phyloP scores from a whole-genome alignment of 2,797 vertebrate species.

The Loriculus beryllinus region DNA sequence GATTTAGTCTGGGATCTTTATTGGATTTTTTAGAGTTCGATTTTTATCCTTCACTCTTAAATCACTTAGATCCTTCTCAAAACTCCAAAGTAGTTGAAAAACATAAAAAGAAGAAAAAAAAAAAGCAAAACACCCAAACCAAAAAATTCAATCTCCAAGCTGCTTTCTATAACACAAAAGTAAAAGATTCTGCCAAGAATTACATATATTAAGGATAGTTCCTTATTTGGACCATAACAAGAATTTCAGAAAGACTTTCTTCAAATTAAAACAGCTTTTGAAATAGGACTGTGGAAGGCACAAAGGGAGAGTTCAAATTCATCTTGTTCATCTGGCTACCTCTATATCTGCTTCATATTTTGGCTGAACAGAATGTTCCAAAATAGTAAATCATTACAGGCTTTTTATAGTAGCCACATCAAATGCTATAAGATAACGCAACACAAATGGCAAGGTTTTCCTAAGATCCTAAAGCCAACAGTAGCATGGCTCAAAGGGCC shows the following conservation, averaged over 20 bases:
- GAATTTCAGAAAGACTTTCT: neutral
- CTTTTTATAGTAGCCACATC: constrained; percentile 18
- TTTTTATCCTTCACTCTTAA: neutral
- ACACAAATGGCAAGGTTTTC: neutral
- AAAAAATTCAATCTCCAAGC: neutral
- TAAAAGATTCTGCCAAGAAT: neutral
- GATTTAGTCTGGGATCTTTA: neutral
- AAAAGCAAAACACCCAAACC: neutral
- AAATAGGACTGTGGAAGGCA: neutral
- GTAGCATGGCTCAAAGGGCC: neutral
- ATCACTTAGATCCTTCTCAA: neutral
- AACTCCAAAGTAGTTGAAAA: neutral
- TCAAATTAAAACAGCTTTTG: neutral
- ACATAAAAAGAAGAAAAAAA: neutral
- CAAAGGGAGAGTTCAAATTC: neutral
- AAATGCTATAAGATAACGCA: constrained; percentile 1
- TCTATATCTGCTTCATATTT: constrained; percentile 17
- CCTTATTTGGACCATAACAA: neutral
- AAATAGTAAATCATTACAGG: neutral
- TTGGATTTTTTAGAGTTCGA: neutral
- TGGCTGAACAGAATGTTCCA: neutral
- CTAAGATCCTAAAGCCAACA: neutral
- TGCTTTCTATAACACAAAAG: neutral
- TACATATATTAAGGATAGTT: neutral
- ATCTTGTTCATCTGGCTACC: neutral